These are phyloP conservation scores for Rafetus swinhoei DNA, from an alignment of 2,113 vertebrate genomes.

Conservation along the genomic window DNA sequence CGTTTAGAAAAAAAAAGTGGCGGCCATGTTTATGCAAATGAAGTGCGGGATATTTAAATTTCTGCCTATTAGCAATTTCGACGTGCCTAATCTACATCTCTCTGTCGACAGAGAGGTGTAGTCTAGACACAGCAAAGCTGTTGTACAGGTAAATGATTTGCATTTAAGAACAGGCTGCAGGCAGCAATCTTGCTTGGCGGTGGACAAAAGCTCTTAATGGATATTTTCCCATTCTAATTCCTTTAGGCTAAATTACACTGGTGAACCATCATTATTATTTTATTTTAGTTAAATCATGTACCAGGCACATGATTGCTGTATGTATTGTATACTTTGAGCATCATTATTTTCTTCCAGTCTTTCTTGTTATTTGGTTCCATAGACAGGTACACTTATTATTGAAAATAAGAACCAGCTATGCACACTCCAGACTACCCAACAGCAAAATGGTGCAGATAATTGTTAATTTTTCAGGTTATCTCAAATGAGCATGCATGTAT, in stretches of 20 bases:
- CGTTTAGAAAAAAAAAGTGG: too few relatives aligned
- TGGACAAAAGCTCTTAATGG: background rate
- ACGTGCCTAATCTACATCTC: too few relatives aligned
- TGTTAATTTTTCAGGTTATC: slow-evolving; percentile 42
- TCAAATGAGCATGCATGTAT: slow-evolving; percentile 41
- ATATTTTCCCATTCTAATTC: background rate
- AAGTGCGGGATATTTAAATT: too few relatives aligned
- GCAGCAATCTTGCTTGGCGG: background rate
- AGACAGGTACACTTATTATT: accelerated
- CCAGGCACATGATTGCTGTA: background rate
- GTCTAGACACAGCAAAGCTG: background rate
- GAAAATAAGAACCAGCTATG: background rate
- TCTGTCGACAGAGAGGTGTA: too few relatives aligned
- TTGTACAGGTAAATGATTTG: background rate
- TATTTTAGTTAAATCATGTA: background rate
- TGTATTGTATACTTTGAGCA: background rate
- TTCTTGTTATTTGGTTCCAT: background rate
- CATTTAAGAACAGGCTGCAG: background rate
- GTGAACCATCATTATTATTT: background rate
- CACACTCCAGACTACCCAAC: accelerated
- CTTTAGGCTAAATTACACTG: background rate
- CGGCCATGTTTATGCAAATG: too few relatives aligned
- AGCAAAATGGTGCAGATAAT: slow-evolving; percentile 39
- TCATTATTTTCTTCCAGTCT: background rate
- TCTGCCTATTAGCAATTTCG: too few relatives aligned